Percentiles rank a stretch among this genome's conserved stretches.
These are phyloP conservation scores for Caenorhabditis afra DNA, from an alignment of 2,888 invertebrate species.

Conservation along the genomic window DNA sequence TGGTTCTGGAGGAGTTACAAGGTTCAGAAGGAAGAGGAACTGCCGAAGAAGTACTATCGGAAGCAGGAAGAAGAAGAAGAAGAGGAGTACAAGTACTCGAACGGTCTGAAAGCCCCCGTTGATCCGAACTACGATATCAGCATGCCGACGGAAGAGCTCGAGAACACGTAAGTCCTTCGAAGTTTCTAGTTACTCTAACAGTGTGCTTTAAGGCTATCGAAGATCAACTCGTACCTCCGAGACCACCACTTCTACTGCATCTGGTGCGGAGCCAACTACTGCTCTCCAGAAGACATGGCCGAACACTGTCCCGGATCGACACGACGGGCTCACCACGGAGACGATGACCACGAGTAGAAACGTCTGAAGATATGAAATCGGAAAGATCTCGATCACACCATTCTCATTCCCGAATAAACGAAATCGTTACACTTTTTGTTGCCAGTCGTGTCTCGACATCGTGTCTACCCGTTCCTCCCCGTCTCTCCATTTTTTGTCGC, in stretches of 20 bases:
- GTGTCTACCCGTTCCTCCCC: conserved; percentile 26
- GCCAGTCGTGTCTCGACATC: conserved; percentile 39
- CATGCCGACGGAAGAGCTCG: conserved; percentile 61
- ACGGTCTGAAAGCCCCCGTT: conserved; percentile 67
- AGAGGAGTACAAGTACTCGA: conserved; percentile 66
- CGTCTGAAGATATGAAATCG: too few relatives aligned
- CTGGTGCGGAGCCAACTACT: conserved; percentile 75
- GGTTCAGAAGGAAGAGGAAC: conserved; percentile 54
- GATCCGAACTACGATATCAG: conserved; percentile 62
- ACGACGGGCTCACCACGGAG: conserved; percentile 70
- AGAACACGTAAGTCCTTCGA: conserved; percentile 48
- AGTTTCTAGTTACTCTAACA: background rate
- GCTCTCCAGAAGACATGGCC: conserved; percentile 65
- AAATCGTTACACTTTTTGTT: conserved; percentile 7
- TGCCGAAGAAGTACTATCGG: conserved; percentile 30
- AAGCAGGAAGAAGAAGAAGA: conserved; percentile 19
- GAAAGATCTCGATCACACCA: too few relatives aligned
- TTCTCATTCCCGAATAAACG: background rate
- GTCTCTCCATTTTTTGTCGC: conserved; percentile 10
- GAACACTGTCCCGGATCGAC: conserved; percentile 72
- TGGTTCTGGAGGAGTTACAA: conserved; percentile 67
- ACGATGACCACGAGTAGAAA: conserved; percentile 43
- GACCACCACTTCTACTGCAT: conserved; percentile 73
- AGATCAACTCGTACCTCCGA: conserved; percentile 69
- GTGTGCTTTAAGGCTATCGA: conserved; percentile 61